These are phyloP conservation scores for Sapayoa aenigma DNA, from an alignment of 2,113 vertebrate species.

Conservation along the genomic window DNA sequence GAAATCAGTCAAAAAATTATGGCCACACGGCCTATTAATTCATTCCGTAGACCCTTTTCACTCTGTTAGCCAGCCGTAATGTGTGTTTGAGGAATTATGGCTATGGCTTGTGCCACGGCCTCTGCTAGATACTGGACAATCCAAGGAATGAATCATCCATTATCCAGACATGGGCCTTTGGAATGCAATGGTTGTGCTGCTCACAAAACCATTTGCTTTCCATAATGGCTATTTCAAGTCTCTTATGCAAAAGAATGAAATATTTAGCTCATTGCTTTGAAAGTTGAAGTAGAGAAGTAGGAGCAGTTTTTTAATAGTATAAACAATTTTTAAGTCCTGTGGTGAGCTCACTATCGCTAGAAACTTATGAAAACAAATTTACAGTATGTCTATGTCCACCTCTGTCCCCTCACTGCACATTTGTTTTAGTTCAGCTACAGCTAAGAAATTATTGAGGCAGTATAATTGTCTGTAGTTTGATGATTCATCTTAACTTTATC, in stretches of 20 bases:
- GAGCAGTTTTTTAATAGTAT: not conserved
- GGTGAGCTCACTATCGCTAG: not conserved
- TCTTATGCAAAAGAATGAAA: not conserved
- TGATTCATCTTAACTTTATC: not conserved
- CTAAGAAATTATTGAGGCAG: not conserved
- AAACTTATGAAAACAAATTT: not conserved
- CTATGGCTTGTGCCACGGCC: not conserved
- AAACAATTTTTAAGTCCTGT: not conserved
- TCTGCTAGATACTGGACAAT: not conserved
- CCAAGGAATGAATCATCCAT: not conserved
- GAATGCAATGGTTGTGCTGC: not conserved
- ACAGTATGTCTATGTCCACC: fast-evolving
- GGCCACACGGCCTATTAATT: not conserved
- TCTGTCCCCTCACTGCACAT: not conserved
- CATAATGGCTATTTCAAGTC: not conserved
- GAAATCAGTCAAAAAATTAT: not conserved
- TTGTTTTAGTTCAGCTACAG: not conserved
- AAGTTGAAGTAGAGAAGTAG: not conserved
- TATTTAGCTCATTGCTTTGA: not conserved
- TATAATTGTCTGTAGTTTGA: not conserved
- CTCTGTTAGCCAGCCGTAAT: not conserved
- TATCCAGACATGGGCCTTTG: not conserved
- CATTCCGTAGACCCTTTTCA: not conserved
- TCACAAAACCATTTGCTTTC: not conserved
- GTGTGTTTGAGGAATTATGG: not conserved